A percentile compares a stretch with the other conserved stretches of the same genome.
Evolutionary conservation across 2,113 vertebrate species (phyloP).

Genomic region (Alosa alosa): DNA sequence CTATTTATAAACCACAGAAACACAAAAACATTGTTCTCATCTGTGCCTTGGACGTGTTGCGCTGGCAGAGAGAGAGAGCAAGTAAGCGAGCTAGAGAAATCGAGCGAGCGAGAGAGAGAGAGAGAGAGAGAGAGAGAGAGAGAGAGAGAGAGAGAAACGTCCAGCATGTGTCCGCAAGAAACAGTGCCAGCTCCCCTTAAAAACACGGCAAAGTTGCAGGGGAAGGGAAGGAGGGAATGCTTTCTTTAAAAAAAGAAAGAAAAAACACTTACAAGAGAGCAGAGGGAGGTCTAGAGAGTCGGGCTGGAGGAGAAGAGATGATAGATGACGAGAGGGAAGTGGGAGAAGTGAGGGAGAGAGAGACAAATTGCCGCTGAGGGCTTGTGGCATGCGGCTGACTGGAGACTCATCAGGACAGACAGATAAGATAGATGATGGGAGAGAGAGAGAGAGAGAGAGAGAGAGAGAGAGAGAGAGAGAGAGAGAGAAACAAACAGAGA

Average conservation of each 20-base stretch:
- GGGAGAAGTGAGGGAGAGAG: neutral
- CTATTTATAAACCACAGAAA: neutral
- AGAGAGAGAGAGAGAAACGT: neutral
- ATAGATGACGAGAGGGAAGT: neutral
- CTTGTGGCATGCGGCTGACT: constrained; percentile 2
- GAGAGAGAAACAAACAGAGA: neutral
- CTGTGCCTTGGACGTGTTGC: neutral
- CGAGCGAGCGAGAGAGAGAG: neutral
- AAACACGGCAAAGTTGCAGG: neutral
- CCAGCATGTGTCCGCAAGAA: neutral
- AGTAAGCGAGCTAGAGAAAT: too few species aligned
- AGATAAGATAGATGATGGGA: neutral
- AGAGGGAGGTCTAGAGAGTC: neutral
- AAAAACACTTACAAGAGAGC: neutral
- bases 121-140: neutral
- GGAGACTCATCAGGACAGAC: neutral
- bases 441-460: neutral
- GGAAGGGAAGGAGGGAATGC: neutral
- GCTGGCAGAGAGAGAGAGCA: neutral
- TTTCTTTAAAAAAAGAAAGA: neutral
- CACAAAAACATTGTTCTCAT: constrained; percentile 8
- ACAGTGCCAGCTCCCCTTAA: neutral
- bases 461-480: neutral
- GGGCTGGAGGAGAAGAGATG: neutral
- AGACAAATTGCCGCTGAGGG: neutral